phyloP scores from a whole-genome alignment of 2,797 vertebrate genomes.

The Enteromius trimaculatus region DNA sequence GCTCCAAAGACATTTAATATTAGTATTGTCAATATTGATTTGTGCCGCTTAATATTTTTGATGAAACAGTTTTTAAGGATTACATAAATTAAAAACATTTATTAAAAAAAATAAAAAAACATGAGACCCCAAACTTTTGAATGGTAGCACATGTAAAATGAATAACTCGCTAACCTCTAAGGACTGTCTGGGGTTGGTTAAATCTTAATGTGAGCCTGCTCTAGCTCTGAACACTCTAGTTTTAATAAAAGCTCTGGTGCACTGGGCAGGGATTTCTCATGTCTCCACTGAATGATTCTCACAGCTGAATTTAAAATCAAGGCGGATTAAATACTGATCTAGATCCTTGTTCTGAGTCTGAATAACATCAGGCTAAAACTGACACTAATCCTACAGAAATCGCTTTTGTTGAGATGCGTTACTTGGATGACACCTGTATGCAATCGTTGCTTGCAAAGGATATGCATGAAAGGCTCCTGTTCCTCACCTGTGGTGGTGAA shows the following conservation, averaged over 20 bases:
- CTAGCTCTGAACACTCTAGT: not conserved
- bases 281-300: not conserved
- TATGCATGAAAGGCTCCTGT: not conserved
- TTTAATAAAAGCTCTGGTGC: not conserved
- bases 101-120: not conserved
- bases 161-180: not conserved
- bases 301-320: not conserved
- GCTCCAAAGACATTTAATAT: not conserved
- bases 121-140: not conserved
- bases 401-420: slow-evolving; percentile 1
- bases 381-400: not conserved
- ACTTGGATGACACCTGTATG: not conserved
- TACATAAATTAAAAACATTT: not conserved
- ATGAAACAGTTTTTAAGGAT: not conserved
- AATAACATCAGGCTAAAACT: not conserved
- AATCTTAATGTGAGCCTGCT: not conserved
- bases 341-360: not conserved
- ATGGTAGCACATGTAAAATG: not conserved
- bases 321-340: not conserved
- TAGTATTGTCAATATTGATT: not conserved
- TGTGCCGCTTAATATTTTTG: not conserved
- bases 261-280: not conserved
- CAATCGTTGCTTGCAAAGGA: not conserved
- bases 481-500: slow-evolving; percentile 83
- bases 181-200: not conserved